These are phyloP conservation scores for Anagyrus pseudococci DNA, from an alignment of 2,888 invertebrate species.

Conservation along the genomic window DNA sequence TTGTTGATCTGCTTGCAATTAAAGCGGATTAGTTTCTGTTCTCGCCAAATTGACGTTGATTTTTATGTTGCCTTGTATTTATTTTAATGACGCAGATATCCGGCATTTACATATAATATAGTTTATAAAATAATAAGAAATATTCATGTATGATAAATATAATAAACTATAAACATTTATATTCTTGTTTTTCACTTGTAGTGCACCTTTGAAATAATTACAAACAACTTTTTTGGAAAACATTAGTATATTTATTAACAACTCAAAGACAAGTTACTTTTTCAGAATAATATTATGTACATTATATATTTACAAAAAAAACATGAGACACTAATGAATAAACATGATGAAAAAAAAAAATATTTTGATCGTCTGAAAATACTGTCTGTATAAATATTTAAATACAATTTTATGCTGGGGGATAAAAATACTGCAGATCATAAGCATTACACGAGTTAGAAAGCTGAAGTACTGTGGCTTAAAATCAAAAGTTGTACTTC, in stretches of 20 bases:
- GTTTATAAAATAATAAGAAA: slow-evolving; percentile 20
- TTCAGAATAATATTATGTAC: slow-evolving; percentile 12
- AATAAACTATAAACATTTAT: slow-evolving; percentile 16
- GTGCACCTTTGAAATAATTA: not conserved
- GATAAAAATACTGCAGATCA: slow-evolving; percentile 28
- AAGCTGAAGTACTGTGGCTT: slow-evolving; percentile 1
- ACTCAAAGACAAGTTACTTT: slow-evolving; percentile 11
- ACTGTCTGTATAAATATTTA: slow-evolving; percentile 1
- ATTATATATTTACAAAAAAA: slow-evolving; percentile 23
- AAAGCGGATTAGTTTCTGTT: slow-evolving; percentile 30
- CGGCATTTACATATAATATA: slow-evolving; percentile 29
- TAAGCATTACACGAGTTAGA: no score
- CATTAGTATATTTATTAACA: slow-evolving; percentile 13
- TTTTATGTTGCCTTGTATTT: slow-evolving; percentile 30
- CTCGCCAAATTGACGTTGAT: slow-evolving; percentile 23
- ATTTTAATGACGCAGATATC: slow-evolving; percentile 19
- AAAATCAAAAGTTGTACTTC: slow-evolving; percentile 3
- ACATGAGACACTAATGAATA: not conserved
- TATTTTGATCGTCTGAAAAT: not conserved
- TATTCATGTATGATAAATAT: slow-evolving; percentile 28
- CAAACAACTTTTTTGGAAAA: not conserved
- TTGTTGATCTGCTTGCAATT: slow-evolving; percentile 31
- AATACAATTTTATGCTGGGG: no score
- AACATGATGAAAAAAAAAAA: slow-evolving; percentile 1
- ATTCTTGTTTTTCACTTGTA: slow-evolving; percentile 15